Base-by-base conservation (phyloP, 2,888 invertebrate genomes). In the Brachylomia viminalis region DNA sequence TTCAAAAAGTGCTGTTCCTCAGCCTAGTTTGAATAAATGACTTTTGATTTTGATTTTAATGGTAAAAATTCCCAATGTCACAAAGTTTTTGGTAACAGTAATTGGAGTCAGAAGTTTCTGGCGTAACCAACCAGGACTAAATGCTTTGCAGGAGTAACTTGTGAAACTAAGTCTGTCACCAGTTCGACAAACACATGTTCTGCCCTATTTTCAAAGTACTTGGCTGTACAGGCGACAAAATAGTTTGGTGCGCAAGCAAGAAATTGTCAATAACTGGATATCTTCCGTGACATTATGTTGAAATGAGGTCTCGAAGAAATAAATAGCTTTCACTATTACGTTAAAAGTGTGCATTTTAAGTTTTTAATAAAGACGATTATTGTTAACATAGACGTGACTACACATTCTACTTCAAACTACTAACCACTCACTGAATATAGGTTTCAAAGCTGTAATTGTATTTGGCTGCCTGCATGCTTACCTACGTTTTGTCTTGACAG, bases 81-180 rank as follows among this genome's bases (percentile, higher is more conserved):
- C 38, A 30, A 74, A 64, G 74, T 49, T 64, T 58, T 58, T 38
- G 64, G 4, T 7, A 56, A 58, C 56, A 20, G 47, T 20, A 65
- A 73, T 73, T 73, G 13, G 4, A 33, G 27, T 38, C 27, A 20
- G 15, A 45, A 73, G 64, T 58, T 58, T 38, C 52, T 45, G 13
- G 23, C 11, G 45, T 27, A 62, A 72, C 47, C 33, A 62, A 20
- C 75, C 23, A 59, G 20, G 59, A 68, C 52, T 76, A 52, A 59
- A 76, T 33, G 49, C 58, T 59, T 52, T 59, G 75, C 13, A 42
- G 30, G 30, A 49, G 13, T 8, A 52, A 75, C 67, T 75, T 75
- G 23, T 52, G 10, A 27, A 61, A 61, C 33, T 52, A 61, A 61
- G 23, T 23, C 30, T 67, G 59, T 68, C 75, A 52, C 52, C 42